Evolutionary conservation across 2,888 invertebrate genomes (phyloP).

Genomic region (Drosophila helvetica): DNA sequence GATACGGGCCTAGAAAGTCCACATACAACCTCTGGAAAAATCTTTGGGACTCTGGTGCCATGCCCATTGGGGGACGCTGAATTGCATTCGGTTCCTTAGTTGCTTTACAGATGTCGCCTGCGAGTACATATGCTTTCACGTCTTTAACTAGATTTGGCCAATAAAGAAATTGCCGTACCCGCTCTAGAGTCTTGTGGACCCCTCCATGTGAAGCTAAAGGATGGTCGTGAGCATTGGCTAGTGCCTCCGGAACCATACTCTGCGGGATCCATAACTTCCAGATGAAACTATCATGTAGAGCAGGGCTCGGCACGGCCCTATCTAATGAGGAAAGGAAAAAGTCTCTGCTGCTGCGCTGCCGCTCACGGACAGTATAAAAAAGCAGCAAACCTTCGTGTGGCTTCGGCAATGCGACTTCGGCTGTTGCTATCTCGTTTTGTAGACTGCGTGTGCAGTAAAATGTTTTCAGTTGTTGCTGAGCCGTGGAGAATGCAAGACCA

Average conservation of each 20-base stretch:
- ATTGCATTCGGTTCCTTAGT: neutral
- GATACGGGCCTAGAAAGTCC: conserved; percentile 5
- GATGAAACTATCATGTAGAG: neutral
- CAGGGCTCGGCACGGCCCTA: no score
- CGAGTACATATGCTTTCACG: neutral
- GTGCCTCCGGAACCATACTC: neutral
- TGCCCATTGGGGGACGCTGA: neutral
- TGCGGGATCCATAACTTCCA: conserved; percentile 8
- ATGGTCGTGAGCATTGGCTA: neutral
- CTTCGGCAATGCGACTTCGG: no score
- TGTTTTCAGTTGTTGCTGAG: no score
- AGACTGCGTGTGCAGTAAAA: no score
- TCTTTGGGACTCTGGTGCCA: neutral
- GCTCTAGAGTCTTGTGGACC: neutral
- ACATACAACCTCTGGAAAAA: conserved; percentile 6
- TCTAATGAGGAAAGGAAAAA: no score
- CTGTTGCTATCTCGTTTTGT: no score
- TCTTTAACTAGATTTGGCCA: conserved; percentile 6
- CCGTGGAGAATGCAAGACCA: no score
- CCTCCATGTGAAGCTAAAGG: neutral
- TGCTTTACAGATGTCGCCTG: neutral
- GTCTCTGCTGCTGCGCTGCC: no score
- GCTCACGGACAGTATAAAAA: no score
- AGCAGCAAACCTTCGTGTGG: no score
- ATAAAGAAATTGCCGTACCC: neutral